Percentiles rank a stretch among this genome's conserved stretches.
These are phyloP conservation scores for Agriotes lineatus DNA, from an alignment of 2,888 invertebrate genomes.

Conservation along the genomic window DNA sequence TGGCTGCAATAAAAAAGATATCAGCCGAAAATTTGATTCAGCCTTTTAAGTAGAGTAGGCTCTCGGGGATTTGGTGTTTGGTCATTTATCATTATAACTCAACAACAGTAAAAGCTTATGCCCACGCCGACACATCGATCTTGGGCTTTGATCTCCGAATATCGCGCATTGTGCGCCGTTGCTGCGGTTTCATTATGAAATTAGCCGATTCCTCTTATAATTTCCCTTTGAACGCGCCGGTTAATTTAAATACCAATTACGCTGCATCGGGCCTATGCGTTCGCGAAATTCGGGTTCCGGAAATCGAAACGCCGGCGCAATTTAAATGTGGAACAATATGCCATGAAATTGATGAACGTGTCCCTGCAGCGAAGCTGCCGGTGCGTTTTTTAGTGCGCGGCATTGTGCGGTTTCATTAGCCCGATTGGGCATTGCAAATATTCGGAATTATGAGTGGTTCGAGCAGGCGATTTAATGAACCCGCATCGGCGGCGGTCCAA, in stretches of 20 bases:
- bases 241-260: conserved; percentile 31
- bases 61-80: conserved; percentile 30
- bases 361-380: conserved; percentile 2
- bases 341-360: background rate
- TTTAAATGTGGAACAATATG: too few relatives aligned
- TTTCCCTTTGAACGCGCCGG: conserved; percentile 15
- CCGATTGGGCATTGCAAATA: conserved; percentile 30
- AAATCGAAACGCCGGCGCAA: too few relatives aligned
- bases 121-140: conserved; percentile 33
- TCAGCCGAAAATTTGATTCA: conserved; percentile 34
- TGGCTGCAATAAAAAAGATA: conserved; percentile 28
- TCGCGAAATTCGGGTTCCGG: too few relatives aligned
- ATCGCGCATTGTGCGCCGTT: conserved; percentile 34
- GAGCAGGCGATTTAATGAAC: conserved; percentile 35
- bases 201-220: conserved; percentile 30
- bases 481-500: conserved; percentile 28
- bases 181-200: conserved; percentile 33
- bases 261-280: too few relatives aligned
- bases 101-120: conserved; percentile 37
- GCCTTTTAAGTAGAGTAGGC: conserved; percentile 31
- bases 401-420: conserved; percentile 28
- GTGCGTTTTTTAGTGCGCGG: conserved; percentile 10
- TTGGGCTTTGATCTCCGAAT: conserved; percentile 38
- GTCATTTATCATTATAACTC: conserved; percentile 43
- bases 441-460: conserved; percentile 36